Conservation (phyloP, 2,797 vertebrate species). For the Diplodus puntazzo region DNA sequence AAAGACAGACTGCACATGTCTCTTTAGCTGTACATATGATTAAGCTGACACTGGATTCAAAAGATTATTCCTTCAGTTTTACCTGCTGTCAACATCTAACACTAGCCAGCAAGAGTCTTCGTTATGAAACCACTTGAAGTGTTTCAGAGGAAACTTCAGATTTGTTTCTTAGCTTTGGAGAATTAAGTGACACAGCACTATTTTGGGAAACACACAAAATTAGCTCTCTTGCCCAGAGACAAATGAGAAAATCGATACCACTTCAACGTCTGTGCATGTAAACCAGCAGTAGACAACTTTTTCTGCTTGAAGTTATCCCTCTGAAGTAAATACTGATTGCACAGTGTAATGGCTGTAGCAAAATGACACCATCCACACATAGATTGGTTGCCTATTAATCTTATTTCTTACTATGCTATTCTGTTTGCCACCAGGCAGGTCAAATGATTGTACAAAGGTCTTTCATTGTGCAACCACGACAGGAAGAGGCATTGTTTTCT, state of each 20-base stretch:
- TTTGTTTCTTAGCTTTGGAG: neutral
- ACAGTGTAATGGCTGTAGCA: too few relatives aligned
- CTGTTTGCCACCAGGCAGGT: too few relatives aligned
- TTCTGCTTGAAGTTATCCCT: too few relatives aligned
- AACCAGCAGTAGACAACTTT: too few relatives aligned
- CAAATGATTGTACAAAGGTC: too few relatives aligned
- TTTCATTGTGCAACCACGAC: too few relatives aligned
- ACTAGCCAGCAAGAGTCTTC: neutral
- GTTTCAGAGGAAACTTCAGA: neutral
- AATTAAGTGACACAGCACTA: neutral
- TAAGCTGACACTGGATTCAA: constrained; percentile 4
- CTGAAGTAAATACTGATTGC: too few relatives aligned
- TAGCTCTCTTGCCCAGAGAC: neutral
- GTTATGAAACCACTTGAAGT: neutral
- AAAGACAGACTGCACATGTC: neutral
- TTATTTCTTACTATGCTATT: too few relatives aligned
- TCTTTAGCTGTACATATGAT: constrained; percentile 1
- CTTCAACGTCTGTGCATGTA: neutral
- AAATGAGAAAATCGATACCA: neutral
- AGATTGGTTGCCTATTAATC: too few relatives aligned
- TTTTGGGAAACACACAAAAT: neutral
- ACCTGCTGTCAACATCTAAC: neutral
- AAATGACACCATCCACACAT: too few relatives aligned
- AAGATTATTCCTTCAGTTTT: neutral
- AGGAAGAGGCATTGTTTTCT: too few relatives aligned